Base-by-base conservation (phyloP, 2,797 vertebrate genomes). In the Stomatorhinus walkeri region DNA sequence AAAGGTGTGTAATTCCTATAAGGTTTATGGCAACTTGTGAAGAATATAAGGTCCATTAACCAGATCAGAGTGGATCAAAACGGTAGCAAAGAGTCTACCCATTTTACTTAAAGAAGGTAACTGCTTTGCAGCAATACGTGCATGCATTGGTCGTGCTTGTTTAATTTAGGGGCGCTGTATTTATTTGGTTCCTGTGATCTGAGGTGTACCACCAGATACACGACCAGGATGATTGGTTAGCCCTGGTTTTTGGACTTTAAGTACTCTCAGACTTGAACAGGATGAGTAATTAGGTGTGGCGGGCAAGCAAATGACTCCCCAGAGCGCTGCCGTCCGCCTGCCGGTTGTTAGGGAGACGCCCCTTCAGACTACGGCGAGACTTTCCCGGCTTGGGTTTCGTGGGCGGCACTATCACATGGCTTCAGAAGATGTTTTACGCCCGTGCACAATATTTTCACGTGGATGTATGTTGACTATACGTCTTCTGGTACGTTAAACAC, bases 271-370 rank as follows among this genome's bases (percentile, higher is more conserved):
- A 90, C 89, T 91, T 87, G 79, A 89, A 54, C 4, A 59, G 12
- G 87, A 90, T 89, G 90, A 91, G 51, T 91, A 89, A 90, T 43
- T 89, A 87, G 89, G 91, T 68, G 90, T 89, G 90, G 40, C 40
- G 32, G 68, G 81, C 12, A 79, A 40, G 56, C 40, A 36, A 89
- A 61, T 36, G 9, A 14, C 46, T 68, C 83, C 59, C 43, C 16
- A 54, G 52, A 83, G 19, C 83, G 22, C 24, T 40, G 79, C 51
- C 12, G 43, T 22, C 43, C 24, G 28, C 22, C 40, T 19, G 79
- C 12, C 54, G 19, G 56, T 88, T 32, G 9, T 56, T 81, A 36
- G 12, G 9, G 72, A 32, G 12, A n/a, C 10, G 16, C 24, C 51
- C 54, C 22, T 4, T 48, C 12, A 24, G 51, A 64, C 59, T 64